phyloP scores from a whole-genome alignment of 2,888 invertebrate species.

The Belgica antarctica region DNA sequence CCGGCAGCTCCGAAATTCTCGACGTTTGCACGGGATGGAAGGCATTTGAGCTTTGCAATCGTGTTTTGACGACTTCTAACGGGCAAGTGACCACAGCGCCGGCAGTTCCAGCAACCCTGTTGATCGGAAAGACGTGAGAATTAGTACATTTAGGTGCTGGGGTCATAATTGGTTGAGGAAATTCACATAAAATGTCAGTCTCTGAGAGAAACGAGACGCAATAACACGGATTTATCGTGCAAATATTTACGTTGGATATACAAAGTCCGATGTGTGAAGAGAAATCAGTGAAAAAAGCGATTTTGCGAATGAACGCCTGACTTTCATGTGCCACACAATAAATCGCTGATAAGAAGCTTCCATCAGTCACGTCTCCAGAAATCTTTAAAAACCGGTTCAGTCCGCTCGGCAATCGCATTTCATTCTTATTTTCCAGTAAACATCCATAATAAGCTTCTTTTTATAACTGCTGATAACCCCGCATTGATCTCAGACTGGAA shows the following conservation, averaged over 20 bases:
- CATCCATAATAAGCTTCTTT: slow-evolving; percentile 14
- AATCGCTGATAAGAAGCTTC: background rate
- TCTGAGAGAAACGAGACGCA: no score
- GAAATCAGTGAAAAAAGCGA: no score
- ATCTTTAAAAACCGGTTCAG: slow-evolving; percentile 3
- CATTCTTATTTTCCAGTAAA: slow-evolving; percentile 14
- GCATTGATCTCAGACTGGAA: slow-evolving; percentile 1
- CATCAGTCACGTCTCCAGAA: background rate
- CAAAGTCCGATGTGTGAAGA: no score
- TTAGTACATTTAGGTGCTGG: background rate
- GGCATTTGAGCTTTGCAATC: slow-evolving; percentile 88
- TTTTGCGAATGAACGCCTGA: background rate
- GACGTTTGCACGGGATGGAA: slow-evolving; percentile 56
- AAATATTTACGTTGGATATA: no score
- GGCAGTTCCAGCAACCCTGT: slow-evolving; percentile 91
- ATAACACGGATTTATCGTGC: no score
- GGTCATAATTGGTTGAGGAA: no score
- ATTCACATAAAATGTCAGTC: no score
- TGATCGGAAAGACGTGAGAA: slow-evolving; percentile 46
- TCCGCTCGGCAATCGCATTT: no score
- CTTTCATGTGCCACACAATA: background rate
- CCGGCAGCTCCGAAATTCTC: slow-evolving; percentile 17
- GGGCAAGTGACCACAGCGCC: slow-evolving; percentile 97
- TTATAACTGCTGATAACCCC: slow-evolving; percentile 7
- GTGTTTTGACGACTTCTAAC: slow-evolving; percentile 95